Evolutionary conservation across 2,113 vertebrate genomes (phyloP).

Genomic region (Isichthys henryi): DNA sequence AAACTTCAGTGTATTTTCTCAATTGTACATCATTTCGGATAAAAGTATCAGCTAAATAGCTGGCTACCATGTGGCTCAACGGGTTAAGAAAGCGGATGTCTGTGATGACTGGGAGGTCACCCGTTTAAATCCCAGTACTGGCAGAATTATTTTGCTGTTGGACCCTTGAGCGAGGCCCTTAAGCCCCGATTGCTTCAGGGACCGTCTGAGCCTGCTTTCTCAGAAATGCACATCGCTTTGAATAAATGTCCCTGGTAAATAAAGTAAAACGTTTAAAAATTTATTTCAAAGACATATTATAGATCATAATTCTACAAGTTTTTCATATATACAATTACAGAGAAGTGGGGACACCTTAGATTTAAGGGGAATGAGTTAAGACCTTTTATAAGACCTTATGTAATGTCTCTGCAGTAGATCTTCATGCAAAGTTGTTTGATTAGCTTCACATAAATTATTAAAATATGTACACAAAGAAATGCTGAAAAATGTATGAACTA

Average conservation of each 20-base stretch:
- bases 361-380: background rate
- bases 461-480: background rate
- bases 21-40: background rate
- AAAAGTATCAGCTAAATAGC: background rate
- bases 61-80: background rate
- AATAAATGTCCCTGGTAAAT: background rate
- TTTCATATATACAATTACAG: background rate
- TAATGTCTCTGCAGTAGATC: background rate
- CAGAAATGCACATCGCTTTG: background rate
- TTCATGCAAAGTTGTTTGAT: background rate
- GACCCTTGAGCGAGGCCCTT: background rate
- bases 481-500: background rate
- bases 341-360: background rate
- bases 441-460: background rate
- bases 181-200: background rate
- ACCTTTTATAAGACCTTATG: background rate
- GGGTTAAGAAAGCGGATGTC: background rate
- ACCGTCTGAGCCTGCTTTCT: background rate
- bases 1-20: background rate
- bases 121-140: background rate
- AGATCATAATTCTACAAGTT: background rate
- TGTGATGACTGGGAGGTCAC: background rate
- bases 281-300: background rate
- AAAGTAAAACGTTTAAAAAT: background rate
- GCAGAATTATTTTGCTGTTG: background rate